phyloP scores from a whole-genome alignment of 2,113 vertebrate genomes.

The Notiomystis cincta region DNA sequence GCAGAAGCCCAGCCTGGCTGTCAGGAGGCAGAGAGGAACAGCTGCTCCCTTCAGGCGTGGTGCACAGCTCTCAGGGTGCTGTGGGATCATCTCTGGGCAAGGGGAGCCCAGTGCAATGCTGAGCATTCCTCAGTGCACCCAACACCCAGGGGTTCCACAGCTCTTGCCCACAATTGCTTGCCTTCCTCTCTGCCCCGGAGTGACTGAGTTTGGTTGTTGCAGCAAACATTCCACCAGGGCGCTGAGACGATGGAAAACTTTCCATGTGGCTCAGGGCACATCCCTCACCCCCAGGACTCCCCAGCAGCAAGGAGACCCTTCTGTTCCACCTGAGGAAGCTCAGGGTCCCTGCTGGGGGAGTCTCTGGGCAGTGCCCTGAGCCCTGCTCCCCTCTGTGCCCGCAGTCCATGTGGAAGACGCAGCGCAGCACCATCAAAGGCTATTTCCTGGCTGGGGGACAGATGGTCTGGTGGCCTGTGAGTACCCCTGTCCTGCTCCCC shows the following conservation, averaged over 20 bases:
- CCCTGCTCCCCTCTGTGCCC: background rate
- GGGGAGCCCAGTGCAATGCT: background rate
- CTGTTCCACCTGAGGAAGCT: rapidly evolving
- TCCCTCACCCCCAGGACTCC: background rate
- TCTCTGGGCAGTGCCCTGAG: background rate
- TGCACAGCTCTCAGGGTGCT: background rate
- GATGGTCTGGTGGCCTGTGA: slow-evolving; percentile 98
- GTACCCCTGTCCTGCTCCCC: slow-evolving; percentile 28
- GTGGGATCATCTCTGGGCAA: background rate
- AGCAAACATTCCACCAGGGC: background rate
- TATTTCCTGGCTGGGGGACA: slow-evolving; percentile 94
- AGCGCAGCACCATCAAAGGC: slow-evolving; percentile 90
- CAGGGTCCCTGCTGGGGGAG: background rate
- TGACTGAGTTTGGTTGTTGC: rapidly evolving
- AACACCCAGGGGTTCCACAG: rapidly evolving
- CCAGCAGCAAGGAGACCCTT: background rate
- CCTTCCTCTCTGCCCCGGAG: rapidly evolving
- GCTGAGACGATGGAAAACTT: background rate
- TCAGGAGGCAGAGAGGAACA: background rate
- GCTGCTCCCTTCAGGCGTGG: background rate
- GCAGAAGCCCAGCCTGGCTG: background rate
- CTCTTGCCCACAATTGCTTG: rapidly evolving
- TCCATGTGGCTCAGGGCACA: rapidly evolving
- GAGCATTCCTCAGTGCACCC: background rate
- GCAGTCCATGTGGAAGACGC: slow-evolving; percentile 93